Base-by-base conservation (phyloP, 2,888 invertebrate species). In the Sylvicola cinctus region DNA sequence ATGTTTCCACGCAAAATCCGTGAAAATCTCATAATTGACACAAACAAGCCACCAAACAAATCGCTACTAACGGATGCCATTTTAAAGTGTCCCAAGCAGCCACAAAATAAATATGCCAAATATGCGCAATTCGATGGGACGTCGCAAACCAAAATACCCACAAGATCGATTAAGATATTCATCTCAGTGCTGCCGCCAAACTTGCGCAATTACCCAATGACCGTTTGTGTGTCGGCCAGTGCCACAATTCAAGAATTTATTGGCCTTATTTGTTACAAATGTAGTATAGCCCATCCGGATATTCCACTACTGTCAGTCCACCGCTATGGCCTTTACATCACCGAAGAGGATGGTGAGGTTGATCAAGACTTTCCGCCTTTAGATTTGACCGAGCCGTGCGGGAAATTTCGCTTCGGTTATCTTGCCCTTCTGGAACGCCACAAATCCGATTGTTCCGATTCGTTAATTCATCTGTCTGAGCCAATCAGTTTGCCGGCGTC, bases 271-370 rank as follows among this genome's bases (percentile, higher is more conserved):
- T 83, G 90, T 59, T 87, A 84, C 52, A 80, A 84, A 61, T 78
- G 47, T 49, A 72, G 71, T 52, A 66, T 70, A 41, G 66, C 67
- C 47, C 68, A 70, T 50, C 70, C 71, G 4, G 70, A 73, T 39
- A 60, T 70, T 45, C 52, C 58, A 14, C 61, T 75, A 32, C 68
- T 71, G 45, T 67, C 72, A 26, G 66, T 74, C 13, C 62, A 66
- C 35, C 69, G 74, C 48, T 93, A 88, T 53, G 84, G 85, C 29
- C 66, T 95, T 36, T 87, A 83, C 51, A 87, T 95, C 54, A 90
- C 87, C 16, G 95, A 95, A 59, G 93, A 95, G 49, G 90, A 91
- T 51, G 95, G 93, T 2, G 91, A 91, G 60, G 80, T 88, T 3
- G 90, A 90, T 55, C 70, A 71, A 58, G 93, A 90, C 46, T 91